These are phyloP conservation scores for Donacobius atricapilla DNA, from an alignment of 2,113 vertebrate species.

Conservation along the genomic window DNA sequence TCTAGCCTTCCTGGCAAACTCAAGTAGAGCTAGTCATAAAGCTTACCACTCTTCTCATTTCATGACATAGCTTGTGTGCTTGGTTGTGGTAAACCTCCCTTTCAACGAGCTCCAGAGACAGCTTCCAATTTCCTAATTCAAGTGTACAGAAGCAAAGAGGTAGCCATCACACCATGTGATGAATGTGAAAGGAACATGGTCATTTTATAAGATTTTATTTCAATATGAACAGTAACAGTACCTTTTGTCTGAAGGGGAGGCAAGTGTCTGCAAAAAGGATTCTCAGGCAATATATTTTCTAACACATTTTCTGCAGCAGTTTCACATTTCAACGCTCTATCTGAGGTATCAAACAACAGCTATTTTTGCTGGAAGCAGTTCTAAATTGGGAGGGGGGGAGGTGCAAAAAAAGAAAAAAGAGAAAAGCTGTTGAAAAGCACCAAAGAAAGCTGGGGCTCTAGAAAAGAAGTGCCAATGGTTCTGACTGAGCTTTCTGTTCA, in stretches of 20 bases:
- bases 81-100: background rate
- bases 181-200: background rate
- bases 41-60: background rate
- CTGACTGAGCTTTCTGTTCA: constrained; percentile 52
- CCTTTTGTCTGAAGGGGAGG: background rate
- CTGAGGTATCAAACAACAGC: background rate
- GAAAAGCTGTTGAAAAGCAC: constrained; percentile 27
- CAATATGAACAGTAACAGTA: background rate
- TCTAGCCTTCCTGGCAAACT: background rate
- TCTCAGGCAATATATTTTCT: background rate
- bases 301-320: background rate
- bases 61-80: background rate
- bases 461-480: constrained; percentile 31
- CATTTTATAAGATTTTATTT: background rate
- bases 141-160: background rate
- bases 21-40: background rate
- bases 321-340: background rate
- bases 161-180: background rate
- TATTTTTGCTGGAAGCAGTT: constrained; percentile 15
- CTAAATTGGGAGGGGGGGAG: background rate
- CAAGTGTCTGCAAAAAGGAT: background rate
- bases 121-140: background rate
- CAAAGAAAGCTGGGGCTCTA: constrained; percentile 14
- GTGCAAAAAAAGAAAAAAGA: background rate
- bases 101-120: background rate